Evolutionary conservation across 2,888 invertebrate genomes (phyloP), one percentile per base, ranked within the genome.

Genomic region (Agrotis puta): DNA sequence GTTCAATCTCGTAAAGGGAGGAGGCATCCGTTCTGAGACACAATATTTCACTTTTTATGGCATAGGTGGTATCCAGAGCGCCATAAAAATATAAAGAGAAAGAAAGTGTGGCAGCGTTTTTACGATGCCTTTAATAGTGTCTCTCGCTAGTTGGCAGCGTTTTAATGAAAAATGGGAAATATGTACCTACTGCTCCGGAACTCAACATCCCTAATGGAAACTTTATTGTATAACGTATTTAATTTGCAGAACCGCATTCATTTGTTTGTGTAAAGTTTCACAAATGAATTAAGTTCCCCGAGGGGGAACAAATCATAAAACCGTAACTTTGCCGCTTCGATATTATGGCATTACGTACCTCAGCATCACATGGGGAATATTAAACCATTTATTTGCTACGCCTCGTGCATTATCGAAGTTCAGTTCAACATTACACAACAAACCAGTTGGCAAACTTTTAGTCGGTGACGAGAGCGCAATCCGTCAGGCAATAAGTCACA

Each of bases 1-100:
- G 92, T 92, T 92, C 92, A 91, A 93, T 93, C 94, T 93, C 92
- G 91, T 93, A 92, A 92, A 92, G 90, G 91, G 90, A 89, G 88
- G 81, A 89, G 91, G 91, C 91, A 92, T 93, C 93, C 93, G 89
- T 89, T 92, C 89, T 88, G 91, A 91, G 94, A 93, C 90, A 92
- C 92, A 91, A 94, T 95, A 95, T 94, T 94, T 95, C 94, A 95
- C 90, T 93, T 95, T 95, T 94, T 95, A 95, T 94, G 94, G 92
- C 89, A 91, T 93, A 92, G 93, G 92, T 92, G 91, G 93, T 92
- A 93, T 92, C 92, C 88, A 89, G 89, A 90, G 89, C 88, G 90
- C 89, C 88, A 90, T 93, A 93, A 94, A 93, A 92, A 92, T 92
- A 92, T 93, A 92, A 91, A 91, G 91, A 92, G 89, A 93, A 91